These are phyloP conservation scores for Pseudanteris insignis DNA, from an alignment of 2,888 invertebrate genomes.

Conservation along the genomic window DNA sequence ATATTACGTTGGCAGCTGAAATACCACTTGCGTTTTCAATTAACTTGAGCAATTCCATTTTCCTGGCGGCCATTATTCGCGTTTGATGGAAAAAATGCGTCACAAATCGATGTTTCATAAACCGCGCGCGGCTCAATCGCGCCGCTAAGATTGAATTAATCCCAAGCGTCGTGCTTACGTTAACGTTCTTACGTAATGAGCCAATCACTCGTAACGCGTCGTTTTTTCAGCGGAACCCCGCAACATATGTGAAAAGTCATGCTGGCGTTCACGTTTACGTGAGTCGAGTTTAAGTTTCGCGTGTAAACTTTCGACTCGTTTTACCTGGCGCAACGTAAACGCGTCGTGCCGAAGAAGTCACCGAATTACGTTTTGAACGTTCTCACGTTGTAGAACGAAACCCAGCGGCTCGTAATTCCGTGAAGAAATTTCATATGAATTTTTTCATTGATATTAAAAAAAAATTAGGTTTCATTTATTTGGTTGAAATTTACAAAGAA, in stretches of 20 bases:
- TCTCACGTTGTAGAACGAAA: slow-evolving; percentile 43
- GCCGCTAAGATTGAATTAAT: slow-evolving; percentile 26
- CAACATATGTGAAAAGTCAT: slow-evolving; percentile 20
- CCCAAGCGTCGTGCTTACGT: slow-evolving; percentile 19
- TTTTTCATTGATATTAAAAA: too few species aligned
- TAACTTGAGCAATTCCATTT: slow-evolving; percentile 7
- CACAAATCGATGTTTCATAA: slow-evolving; percentile 7
- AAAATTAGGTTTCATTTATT: too few species aligned
- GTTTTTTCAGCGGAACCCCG: slow-evolving; percentile 25
- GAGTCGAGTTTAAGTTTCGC: slow-evolving; percentile 11
- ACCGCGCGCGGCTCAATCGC: slow-evolving; percentile 8
- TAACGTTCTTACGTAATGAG: slow-evolving; percentile 28
- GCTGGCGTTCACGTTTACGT: background rate
- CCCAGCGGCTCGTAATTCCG: too few species aligned
- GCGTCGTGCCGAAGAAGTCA: slow-evolving; percentile 37
- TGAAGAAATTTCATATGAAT: too few species aligned
- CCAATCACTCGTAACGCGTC: slow-evolving; percentile 30
- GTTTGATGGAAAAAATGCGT: slow-evolving; percentile 14
- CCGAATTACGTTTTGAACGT: slow-evolving; percentile 37
- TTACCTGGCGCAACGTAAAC: slow-evolving; percentile 39
- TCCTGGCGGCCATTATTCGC: slow-evolving; percentile 2
- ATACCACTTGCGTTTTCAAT: slow-evolving; percentile 1
- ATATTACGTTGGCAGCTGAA: too few species aligned
- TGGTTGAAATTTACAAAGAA: too few species aligned
- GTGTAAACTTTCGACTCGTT: slow-evolving; percentile 41